Evolutionary conservation across 2,888 invertebrate species (phyloP), one percentile per base, ranked within the genome.

Genomic region (Apodemia mormo): DNA sequence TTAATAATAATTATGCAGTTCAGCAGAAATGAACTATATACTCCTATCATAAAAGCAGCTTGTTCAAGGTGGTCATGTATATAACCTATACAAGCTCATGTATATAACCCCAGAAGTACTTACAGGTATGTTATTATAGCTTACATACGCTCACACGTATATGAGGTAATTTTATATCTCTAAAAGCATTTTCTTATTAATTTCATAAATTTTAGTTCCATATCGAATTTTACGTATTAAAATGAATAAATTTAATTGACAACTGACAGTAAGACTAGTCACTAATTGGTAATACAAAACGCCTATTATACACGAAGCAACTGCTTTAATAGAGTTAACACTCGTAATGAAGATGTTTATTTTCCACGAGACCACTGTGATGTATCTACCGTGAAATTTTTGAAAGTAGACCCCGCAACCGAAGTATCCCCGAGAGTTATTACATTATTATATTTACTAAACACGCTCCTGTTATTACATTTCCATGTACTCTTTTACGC

Each of bases 371-470:
- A 81, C 77, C 73, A 73, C 78, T 72, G 85, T 91, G 90, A 92
- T 87, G 86, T 83, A 90, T 87, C 79, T 83, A 89, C 89, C 93
- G 91, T 93, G 92, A 93, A 92, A 93, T 93, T 91, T 90, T 85
- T 81, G 83, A 89, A 91, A 90, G 90, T 87, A 87, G 79, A 78
- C 83, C 81, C 81, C 81, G 80, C 85, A 80, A 81, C 82, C 78
- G 81, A 80, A 85, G 82, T 87, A 85, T 88, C 91, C 91, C 84
- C 78, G 81, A 87, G 89, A 90, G 85, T 90, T 91, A 92, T 91
- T 88, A 88, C 87, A 88, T 89, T 92, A 90, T 89, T 91, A 87
- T 92, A 92, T 93, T 92, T 92, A 92, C 92, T 85, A 91, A 89
- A 92, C 92, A 90, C 88, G 88, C 86, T 90, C 83, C 90, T 88